Base-by-base conservation (phyloP, 92 coral and sea anemone genomes). In the Montipora capitata region DNA sequence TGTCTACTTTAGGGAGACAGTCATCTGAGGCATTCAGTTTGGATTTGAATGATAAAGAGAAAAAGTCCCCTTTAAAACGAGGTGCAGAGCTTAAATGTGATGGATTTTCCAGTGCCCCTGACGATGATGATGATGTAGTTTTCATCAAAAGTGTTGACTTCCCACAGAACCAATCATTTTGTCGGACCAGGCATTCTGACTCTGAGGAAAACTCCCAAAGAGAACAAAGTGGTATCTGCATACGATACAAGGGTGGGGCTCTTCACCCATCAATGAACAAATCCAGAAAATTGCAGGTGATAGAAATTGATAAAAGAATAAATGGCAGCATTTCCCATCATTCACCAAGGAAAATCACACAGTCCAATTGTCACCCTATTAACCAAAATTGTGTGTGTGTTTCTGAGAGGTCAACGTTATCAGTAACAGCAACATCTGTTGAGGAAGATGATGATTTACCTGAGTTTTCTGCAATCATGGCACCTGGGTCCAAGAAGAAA, bases 231-330 rank as follows among this genome's bases (percentile, higher is more conserved):
- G 77, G 77, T 6, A 81, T 81, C 4, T 68, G 77, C 57, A 68
- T 81, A 54, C 67, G 85, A 13, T 11, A 81, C 54, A 81, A 68
- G 66, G 85, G 68, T 8, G 85, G 85, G 3, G 54, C 38, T 38
- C 77, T 69, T 13, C 85, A 69, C 15, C 77, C 85, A 10, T 69
- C 85, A 17, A 81, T 68, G 77, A 81, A 52, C 3, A 81, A 81
- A 68, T 41, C 77, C 10, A 68, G 54, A 81, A 81, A 56, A 65
- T 38, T 40, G 35, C 85, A 68, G n/a, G 68, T 81, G 52, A 77
- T 81, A 1, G 52, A 45, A 54, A 68, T 68, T 69, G 18, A 69
- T 54, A 16, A 41, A 8, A 68, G 41, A 5, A 40, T 2, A 49
- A 52, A 15, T 7, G 14, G 40, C 12, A 2, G 44, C 13, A 49